Percentiles rank a stretch among this genome's conserved stretches.
Conservation (phyloP, 2,797 vertebrate genomes). For the Tapirus indicus region DNA sequence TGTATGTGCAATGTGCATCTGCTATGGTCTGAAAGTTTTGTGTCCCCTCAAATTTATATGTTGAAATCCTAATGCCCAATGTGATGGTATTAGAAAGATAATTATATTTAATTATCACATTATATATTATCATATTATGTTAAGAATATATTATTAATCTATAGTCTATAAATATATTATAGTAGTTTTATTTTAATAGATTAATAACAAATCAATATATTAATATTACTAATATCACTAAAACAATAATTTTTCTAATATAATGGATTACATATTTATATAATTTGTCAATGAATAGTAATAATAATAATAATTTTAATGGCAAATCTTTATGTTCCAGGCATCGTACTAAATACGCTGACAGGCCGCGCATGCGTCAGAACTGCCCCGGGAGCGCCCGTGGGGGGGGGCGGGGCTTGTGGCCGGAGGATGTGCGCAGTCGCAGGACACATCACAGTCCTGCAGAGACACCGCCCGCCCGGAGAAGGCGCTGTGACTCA, state of each 20-base stretch:
- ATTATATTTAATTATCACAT: too few species aligned
- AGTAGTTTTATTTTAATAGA: background rate
- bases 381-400: background rate
- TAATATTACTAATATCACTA: background rate
- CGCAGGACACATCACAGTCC: too few species aligned
- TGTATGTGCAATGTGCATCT: too few species aligned
- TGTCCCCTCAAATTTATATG: too few species aligned
- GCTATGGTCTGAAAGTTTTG: too few species aligned
- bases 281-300: background rate
- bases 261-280: background rate
- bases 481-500: background rate
- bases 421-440: background rate
- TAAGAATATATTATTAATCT: background rate
- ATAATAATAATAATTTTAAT: background rate
- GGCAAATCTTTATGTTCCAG: background rate
- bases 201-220: background rate
- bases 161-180: background rate
- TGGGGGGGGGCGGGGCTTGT: background rate
- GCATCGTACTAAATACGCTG: background rate
- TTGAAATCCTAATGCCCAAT: too few species aligned
- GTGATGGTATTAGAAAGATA: too few species aligned
- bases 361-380: background rate
- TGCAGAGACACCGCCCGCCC: background rate
- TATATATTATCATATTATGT: background rate
- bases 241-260: background rate